Conservation (phyloP, 2,888 invertebrate genomes). For the Autographa gamma region DNA sequence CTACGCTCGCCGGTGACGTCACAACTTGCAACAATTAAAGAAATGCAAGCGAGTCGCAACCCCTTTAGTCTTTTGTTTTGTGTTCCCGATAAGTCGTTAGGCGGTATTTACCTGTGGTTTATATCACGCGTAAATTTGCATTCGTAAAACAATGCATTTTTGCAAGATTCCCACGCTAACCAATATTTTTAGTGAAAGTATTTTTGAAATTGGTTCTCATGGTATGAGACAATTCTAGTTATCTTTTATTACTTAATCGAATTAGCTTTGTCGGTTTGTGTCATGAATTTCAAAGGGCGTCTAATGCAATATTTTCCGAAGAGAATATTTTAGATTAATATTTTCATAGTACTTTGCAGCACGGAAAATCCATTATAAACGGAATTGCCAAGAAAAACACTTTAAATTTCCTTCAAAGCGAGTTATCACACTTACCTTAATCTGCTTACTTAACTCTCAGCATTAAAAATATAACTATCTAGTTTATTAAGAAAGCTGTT, state of each 20-base stretch:
- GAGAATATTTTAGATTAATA: no score
- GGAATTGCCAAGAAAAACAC: no score
- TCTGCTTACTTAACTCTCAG: background rate
- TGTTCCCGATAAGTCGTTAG: slow-evolving; percentile 48
- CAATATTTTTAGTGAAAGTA: background rate
- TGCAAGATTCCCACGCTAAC: background rate
- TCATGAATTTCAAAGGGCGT: no score
- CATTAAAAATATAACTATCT: background rate
- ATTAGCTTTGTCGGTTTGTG: background rate
- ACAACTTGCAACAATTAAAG: slow-evolving; percentile 33
- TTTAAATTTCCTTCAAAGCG: background rate
- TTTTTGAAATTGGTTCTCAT: slow-evolving; percentile 1
- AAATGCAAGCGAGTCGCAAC: slow-evolving; percentile 5
- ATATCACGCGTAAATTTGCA: slow-evolving; percentile 13
- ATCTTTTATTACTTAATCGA: background rate
- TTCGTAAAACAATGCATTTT: slow-evolving; percentile 3
- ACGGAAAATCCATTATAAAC: background rate
- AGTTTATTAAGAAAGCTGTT: slow-evolving; percentile 2
- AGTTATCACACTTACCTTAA: background rate
- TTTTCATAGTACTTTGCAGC: no score
- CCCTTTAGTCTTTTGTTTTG: slow-evolving; percentile 27
- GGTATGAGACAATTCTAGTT: background rate
- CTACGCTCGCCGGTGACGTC: slow-evolving; percentile 48
- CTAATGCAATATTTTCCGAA: no score
- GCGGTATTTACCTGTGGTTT: slow-evolving; percentile 4